Base-by-base conservation (phyloP, 2,113 vertebrate genomes). In the Actenoides hombroni region DNA sequence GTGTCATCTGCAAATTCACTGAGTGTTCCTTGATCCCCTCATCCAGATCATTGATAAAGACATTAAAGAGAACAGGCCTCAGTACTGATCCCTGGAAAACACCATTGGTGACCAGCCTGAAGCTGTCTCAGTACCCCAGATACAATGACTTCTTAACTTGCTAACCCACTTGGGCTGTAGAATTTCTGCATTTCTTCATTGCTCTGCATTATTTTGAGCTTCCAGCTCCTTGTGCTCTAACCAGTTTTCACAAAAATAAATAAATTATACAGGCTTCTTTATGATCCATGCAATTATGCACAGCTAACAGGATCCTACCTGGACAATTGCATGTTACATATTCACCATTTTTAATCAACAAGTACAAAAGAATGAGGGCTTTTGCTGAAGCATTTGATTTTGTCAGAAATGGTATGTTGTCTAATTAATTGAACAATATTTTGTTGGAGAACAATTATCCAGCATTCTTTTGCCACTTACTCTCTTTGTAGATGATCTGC, bases 391-490 rank as follows among this genome's bases (percentile, higher is more conserved):
- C 37, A 49, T 74, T 80, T 61, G 37, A 65, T 48, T 61, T 63
- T 44, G 18, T 40, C 35, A 61, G 51, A 31, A 93, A 48, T 48
- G 7, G 6, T 14, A 3, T 46, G 10, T 49, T 94, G 65, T 79
- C 40, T 70, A 18, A 71, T n/a, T 8, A 40, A 19, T 49, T 1
- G 1, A 70, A 26, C 39, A 46, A 6, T 26, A 5, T 80, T 64
- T 25, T 31, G 60, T n/a, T 40, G 65, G 70, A 46, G 46, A 64
- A 5, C 13, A 29, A 16, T 39, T 31, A 16, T 16, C 71, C 31
- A 86, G 94, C 97, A 92, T 97, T 97, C 92, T 96, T 92, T 96
- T 93, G 97, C 93, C 96, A 94, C 81, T 0, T 46, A 1, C 10
- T 90, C 71, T 75, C 31, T 69, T 40, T 64, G 60, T 28, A 24